phyloP scores from a whole-genome alignment of 2,797 vertebrate species.

The Microcaecilia unicolor region DNA sequence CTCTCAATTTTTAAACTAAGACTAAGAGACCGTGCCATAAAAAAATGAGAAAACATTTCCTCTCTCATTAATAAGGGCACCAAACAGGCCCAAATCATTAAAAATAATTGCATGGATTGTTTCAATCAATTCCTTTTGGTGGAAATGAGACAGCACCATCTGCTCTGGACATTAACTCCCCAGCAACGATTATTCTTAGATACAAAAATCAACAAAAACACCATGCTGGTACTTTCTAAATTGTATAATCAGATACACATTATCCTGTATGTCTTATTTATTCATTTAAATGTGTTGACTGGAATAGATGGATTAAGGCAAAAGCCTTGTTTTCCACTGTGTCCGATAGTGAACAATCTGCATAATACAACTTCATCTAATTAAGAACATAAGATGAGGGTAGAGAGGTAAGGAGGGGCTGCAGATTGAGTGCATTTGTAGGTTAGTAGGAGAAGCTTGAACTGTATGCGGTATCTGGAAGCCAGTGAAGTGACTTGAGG shows the following conservation, averaged over 20 bases:
- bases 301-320: too few relatives aligned
- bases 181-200: slow-evolving; percentile 57
- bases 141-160: slow-evolving; percentile 61
- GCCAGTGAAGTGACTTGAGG: too few relatives aligned
- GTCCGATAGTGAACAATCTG: too few relatives aligned
- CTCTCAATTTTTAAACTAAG: slow-evolving; percentile 10
- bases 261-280: too few relatives aligned
- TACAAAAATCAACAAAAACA: slow-evolving; percentile 58
- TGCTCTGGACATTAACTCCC: slow-evolving; percentile 57
- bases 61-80: slow-evolving; percentile 61
- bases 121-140: slow-evolving; percentile 57
- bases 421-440: too few relatives aligned
- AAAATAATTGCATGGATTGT: slow-evolving; percentile 64
- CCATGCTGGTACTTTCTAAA: slow-evolving; percentile 45
- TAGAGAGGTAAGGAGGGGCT: too few relatives aligned
- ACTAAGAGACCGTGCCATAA: slow-evolving; percentile 31
- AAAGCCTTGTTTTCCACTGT: too few relatives aligned
- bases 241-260: slow-evolving; percentile 47
- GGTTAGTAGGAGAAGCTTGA: too few relatives aligned
- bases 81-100: slow-evolving; percentile 54
- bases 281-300: too few relatives aligned
- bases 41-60: slow-evolving; percentile 58
- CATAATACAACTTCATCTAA: slow-evolving; percentile 18
- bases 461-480: too few relatives aligned
- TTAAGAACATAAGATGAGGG: too few relatives aligned